Evolutionary conservation across 2,113 vertebrate genomes (phyloP), one percentile per base, ranked within the genome.

Genomic region (Procavia capensis): DNA sequence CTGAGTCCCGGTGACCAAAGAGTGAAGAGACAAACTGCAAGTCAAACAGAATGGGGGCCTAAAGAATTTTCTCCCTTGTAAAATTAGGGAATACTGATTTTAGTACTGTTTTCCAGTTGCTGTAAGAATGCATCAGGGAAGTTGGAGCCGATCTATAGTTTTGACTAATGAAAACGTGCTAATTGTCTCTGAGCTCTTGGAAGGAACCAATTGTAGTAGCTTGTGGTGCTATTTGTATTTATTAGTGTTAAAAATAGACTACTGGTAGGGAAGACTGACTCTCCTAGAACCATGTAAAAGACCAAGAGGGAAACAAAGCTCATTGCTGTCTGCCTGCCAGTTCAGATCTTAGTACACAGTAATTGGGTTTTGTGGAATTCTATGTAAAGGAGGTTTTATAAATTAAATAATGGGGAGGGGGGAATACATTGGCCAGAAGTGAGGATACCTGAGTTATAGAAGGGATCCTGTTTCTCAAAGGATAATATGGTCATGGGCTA

Each of bases 241-340:
- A 82, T 63, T 76, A 87, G 39, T 61, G 86, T 88, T 96, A 92
- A 95, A 78, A 78, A 63, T 50, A 72, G 70, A 84, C 47, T 81
- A 6, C 34, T 93, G 13, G 36, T 70, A 80, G 72, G 83, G 59
- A 80, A 61, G 70, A 90, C 59, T n/a, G 31, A 8, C 9, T 80
- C 41, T 45, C 17, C 36, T 75, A 27, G 45, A 25, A 68, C 43
- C 75, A 64, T 41, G n/a, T 63, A 81, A 75, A 86, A 8, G 16
- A 36, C 17, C 3, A 11, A 66, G 11, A n/a, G 50, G 50, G 70
- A 80, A 82, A 50, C 41, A n/a, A 43, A 88, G 19, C 64, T 87
- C 27, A 61, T 43, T n/a, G 13, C 25, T 75, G 4, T 75, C 63
- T 84, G 94, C 70, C 41, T 47, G 47, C 43, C 19, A 81, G n/a